Evolutionary conservation across 2,113 vertebrate genomes (phyloP).

Genomic region (Sigmodon hispidus): DNA sequence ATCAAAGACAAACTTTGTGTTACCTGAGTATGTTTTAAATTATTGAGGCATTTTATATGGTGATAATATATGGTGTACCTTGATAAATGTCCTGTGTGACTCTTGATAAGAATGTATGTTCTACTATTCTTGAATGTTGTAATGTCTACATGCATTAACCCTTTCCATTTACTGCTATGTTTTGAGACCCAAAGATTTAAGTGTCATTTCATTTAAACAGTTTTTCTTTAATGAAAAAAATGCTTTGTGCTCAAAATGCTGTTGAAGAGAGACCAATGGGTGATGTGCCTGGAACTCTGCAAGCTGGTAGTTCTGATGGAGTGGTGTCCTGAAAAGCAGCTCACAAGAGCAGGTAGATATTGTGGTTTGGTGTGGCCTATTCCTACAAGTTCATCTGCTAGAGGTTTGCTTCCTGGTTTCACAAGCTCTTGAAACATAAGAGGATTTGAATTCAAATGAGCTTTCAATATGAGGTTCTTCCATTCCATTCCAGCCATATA

Average conservation of each 20-base stretch:
- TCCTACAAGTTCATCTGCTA: not conserved
- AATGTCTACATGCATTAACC: not conserved
- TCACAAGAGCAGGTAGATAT: not conserved
- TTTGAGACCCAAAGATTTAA: slow-evolving; percentile 40
- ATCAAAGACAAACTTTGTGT: slow-evolving; percentile 14
- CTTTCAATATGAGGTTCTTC: slow-evolving; percentile 5
- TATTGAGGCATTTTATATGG: not conserved
- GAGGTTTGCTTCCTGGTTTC: not conserved
- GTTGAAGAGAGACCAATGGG: not conserved
- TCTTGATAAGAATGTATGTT: not conserved
- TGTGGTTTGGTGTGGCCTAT: not conserved
- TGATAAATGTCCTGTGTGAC: slow-evolving; percentile 2
- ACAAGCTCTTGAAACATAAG: slow-evolving; percentile 26
- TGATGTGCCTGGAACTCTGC: not conserved
- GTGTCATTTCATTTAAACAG: not conserved
- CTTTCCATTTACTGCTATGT: slow-evolving; percentile 12
- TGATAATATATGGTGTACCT: not conserved
- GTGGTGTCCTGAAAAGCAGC: not conserved
- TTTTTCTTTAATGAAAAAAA: slow-evolving; percentile 31
- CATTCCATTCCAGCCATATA: not conserved
- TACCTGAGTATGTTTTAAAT: not conserved
- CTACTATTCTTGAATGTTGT: not conserved
- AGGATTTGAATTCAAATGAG: slow-evolving; percentile 41
- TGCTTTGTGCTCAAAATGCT: not conserved
- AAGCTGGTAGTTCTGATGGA: not conserved